Base-by-base conservation (phyloP, 2,113 vertebrate genomes). In the Merops nubicus region DNA sequence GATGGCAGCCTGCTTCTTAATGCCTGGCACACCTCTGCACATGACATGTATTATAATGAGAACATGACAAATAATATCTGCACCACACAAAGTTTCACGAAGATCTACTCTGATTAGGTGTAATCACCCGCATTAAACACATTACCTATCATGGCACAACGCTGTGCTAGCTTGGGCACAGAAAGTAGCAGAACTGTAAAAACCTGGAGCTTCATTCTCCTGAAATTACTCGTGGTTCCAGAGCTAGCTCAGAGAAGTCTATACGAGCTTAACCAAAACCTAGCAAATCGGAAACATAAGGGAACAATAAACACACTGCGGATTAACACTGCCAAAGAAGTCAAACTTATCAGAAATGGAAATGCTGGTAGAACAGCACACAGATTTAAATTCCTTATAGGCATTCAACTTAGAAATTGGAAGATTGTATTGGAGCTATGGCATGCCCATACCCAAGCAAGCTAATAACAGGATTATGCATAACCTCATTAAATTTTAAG, bases 111-210 rank as follows among this genome's bases (percentile, higher is more conserved):
- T 26, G 12, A 43, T 20, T 7, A 29, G 33, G 4, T 14, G 36
- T 33, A n/a, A 42, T 20, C 47, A 42, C 21, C 42, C 2, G 0
- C 0, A 2, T 18, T 40, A 65, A 13, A 31, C 26, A 33, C 26
- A 5, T 33, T 18, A 34, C 16, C 45, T 16, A 1, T 4, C 34
- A 17, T 3, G 9, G n/a, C 60, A 76, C 59, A 81, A 7, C 28
- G 7, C 21, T 14, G 18, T 42, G 36, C 26, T 47, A 6, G 23
- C 1, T 2, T 43, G 25, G 51, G 50, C 56, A 54, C 31, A 9
- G 45, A 43, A 40, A 70, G 25, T 28, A 74, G 50, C 63, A 76
- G 26, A 76, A 43, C n/a, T 78, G 31, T 22, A 28, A 26, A 9
- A 53, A 72, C 28, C 26, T 59, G 19, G 5, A 43, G 11, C 16